A percentile compares a stretch with the other conserved stretches of the same genome.
Evolutionary conservation across 2,113 vertebrate genomes (phyloP).

Genomic region (Strix uralensis): DNA sequence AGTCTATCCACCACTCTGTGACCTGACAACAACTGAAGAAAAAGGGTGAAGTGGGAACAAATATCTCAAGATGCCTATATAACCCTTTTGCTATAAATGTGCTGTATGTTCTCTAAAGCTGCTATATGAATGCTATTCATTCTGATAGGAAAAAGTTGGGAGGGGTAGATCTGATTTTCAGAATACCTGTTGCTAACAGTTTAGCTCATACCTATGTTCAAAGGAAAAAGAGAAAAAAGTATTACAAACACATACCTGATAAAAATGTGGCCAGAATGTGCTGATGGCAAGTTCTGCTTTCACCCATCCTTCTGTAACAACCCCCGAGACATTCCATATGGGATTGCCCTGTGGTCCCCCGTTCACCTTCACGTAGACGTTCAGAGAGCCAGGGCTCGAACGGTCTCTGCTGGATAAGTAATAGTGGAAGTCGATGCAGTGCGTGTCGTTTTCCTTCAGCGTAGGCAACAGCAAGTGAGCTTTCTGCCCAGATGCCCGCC

Average conservation of each 20-base stretch:
- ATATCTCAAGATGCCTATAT: background rate
- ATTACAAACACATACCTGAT: slow-evolving; percentile 80
- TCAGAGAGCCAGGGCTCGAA: slow-evolving; percentile 88
- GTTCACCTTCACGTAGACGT: slow-evolving; percentile 95
- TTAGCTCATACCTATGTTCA: background rate
- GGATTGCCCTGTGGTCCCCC: slow-evolving; percentile 94
- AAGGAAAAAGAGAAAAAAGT: background rate
- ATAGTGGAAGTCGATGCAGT: slow-evolving; percentile 98
- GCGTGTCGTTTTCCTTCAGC: slow-evolving; percentile 94
- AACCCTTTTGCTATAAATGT: background rate
- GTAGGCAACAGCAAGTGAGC: slow-evolving; percentile 92
- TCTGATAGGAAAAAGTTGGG: rapidly evolving
- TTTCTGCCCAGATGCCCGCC: slow-evolving; percentile 91
- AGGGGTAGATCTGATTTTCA: background rate
- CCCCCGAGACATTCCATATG: slow-evolving; percentile 91
- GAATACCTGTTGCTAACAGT: background rate
- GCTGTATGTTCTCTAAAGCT: background rate
- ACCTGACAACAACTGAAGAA: background rate
- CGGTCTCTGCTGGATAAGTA: slow-evolving; percentile 89
- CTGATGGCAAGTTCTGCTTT: slow-evolving; percentile 95
- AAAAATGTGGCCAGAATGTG: slow-evolving; percentile 98
- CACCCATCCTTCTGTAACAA: slow-evolving; percentile 93
- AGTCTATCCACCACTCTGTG: background rate
- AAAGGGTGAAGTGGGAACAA: background rate
- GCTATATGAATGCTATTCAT: background rate